Conservation (phyloP, 2,888 invertebrate species). For the Frankliniella fusca region DNA sequence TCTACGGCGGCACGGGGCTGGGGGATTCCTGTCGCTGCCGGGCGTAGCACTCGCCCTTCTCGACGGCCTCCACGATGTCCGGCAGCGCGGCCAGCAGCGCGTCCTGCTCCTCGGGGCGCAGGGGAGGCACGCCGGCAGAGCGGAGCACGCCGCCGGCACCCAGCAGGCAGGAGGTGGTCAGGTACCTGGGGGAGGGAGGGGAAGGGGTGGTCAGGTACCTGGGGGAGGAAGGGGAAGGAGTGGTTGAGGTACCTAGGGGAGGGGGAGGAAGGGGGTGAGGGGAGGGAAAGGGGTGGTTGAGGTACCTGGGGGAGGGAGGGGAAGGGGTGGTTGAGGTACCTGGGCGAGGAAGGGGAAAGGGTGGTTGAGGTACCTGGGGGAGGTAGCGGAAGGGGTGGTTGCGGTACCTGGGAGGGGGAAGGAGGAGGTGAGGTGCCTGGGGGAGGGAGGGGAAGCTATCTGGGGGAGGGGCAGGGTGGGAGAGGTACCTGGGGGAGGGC, state of each 20-base stretch:
- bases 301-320: too few relatives aligned
- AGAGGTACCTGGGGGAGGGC: too few relatives aligned
- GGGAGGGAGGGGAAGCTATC: neutral
- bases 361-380: too few relatives aligned
- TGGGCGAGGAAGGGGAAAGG: neutral
- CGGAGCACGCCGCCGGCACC: neutral
- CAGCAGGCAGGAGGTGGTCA: neutral
- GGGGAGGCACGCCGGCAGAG: neutral
- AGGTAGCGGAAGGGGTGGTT: neutral
- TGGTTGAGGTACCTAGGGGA: neutral
- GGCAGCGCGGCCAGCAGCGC: neutral
- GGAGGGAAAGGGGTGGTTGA: too few relatives aligned
- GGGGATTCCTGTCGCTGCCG: neutral
- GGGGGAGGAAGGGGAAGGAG: neutral
- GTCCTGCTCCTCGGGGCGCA: neutral
- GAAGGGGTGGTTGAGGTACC: too few relatives aligned
- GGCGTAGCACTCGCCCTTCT: conserved; percentile 7
- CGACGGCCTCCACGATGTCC: neutral
- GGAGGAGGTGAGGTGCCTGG: neutral
- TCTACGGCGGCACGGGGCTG: too few relatives aligned
- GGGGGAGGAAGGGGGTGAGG: too few relatives aligned
- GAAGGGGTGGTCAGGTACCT: neutral
- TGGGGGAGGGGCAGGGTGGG: too few relatives aligned
- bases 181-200: neutral
- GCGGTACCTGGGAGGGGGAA: neutral